Evolutionary conservation across 2,797 vertebrate genomes (phyloP).

Genomic region (Sylvilagus floridanus): DNA sequence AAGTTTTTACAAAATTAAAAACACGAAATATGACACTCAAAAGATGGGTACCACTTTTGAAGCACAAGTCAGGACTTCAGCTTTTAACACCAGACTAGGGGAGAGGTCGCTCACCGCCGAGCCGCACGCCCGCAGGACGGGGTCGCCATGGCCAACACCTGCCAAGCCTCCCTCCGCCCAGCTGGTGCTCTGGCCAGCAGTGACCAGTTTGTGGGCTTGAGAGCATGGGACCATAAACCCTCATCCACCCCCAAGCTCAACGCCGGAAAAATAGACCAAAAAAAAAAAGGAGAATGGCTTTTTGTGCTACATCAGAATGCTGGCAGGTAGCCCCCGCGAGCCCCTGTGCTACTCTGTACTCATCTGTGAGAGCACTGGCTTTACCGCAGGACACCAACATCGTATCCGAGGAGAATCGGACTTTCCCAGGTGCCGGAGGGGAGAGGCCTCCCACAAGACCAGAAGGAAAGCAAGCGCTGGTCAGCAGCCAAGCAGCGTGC

Average conservation of each 20-base stretch:
- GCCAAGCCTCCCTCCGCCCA: background rate
- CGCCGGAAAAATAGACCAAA: conserved; percentile 17
- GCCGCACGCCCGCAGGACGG: background rate
- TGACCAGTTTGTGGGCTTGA: background rate
- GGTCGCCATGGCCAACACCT: background rate
- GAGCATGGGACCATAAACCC: conserved; percentile 30
- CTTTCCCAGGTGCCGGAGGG: conserved; percentile 49
- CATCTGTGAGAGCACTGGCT: conserved; percentile 34
- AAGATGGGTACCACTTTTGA: conserved; percentile 64
- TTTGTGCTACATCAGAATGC: conserved; percentile 67
- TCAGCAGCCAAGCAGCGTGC: conserved; percentile 33
- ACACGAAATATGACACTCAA: conserved; percentile 54
- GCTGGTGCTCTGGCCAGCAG: background rate
- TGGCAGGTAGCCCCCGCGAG: conserved; percentile 20
- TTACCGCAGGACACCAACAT: conserved; percentile 27
- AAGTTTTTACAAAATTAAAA: background rate
- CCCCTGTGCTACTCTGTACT: background rate
- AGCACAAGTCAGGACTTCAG: conserved; percentile 67
- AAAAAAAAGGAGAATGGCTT: conserved; percentile 39
- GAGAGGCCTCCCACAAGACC: background rate
- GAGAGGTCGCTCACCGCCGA: background rate
- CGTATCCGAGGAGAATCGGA: background rate
- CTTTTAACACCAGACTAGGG: conserved; percentile 40
- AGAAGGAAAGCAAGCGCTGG: background rate
- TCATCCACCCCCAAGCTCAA: conserved; percentile 44